These are phyloP conservation scores for Decapterus maruadsi DNA, from an alignment of 2,797 vertebrate species.

Conservation along the genomic window DNA sequence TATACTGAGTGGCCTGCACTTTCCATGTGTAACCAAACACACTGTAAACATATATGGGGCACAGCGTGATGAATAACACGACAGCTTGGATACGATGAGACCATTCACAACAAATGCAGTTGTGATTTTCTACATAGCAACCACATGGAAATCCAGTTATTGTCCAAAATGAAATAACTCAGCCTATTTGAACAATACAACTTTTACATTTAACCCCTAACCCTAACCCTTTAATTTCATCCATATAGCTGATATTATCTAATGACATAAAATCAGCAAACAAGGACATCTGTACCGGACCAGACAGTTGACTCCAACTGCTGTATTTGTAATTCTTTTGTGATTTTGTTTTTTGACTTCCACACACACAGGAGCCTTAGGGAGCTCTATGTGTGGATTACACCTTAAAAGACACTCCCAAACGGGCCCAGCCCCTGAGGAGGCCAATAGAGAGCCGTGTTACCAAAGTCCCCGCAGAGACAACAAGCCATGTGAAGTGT, in stretches of 20 bases:
- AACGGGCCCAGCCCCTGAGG: conserved; percentile 69
- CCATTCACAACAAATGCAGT: conserved; percentile 36
- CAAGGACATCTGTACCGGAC: not conserved
- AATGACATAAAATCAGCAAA: not conserved
- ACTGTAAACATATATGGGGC: conserved; percentile 10
- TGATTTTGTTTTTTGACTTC: conserved; percentile 62
- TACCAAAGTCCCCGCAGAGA: conserved; percentile 79
- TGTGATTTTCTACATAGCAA: conserved; percentile 43
- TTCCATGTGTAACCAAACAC: conserved; percentile 37
- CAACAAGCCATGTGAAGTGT: conserved; percentile 82
- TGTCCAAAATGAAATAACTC: conserved; percentile 1
- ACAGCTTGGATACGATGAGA: conserved; percentile 39
- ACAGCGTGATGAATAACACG: conserved; percentile 32
- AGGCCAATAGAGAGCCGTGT: conserved; percentile 68
- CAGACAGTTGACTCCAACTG: conserved; percentile 23
- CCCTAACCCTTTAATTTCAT: too few relatives aligned
- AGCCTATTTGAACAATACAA: conserved; percentile 1
- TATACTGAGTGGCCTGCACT: conserved; percentile 2
- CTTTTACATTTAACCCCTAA: too few relatives aligned
- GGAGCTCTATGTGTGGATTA: conserved; percentile 69
- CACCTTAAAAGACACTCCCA: conserved; percentile 76
- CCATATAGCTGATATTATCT: not conserved
- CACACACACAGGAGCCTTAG: conserved; percentile 54
- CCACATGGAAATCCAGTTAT: conserved; percentile 31
- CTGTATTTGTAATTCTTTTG: conserved; percentile 64